Percentiles rank a stretch among this genome's conserved stretches.
phyloP scores from a whole-genome alignment of 92 coral and sea anemone species.

The Porites lobata region DNA sequence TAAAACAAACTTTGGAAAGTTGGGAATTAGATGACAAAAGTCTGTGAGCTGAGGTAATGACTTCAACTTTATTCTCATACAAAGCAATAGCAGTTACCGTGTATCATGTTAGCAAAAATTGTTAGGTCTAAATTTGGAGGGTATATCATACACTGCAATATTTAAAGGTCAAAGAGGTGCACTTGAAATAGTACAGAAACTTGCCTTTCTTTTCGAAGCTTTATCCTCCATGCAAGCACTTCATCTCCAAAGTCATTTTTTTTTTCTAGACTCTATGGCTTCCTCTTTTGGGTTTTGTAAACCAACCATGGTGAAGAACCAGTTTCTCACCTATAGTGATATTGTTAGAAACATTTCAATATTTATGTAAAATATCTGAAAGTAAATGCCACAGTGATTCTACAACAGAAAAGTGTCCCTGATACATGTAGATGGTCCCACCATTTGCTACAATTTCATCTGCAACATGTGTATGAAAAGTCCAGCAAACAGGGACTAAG shows the following conservation, averaged over 20 bases:
- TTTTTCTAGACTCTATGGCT: slow-evolving; percentile 37
- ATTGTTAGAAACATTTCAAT: slow-evolving; percentile 9
- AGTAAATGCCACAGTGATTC: not conserved
- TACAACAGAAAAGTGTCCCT: not conserved
- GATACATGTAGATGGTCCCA: not conserved
- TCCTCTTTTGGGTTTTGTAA: slow-evolving; percentile 42
- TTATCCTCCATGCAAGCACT: slow-evolving; percentile 52
- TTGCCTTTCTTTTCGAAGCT: slow-evolving; percentile 35
- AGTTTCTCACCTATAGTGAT: slow-evolving; percentile 31
- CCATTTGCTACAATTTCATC: too few relatives aligned
- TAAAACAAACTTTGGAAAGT: too few relatives aligned
- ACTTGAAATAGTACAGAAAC: slow-evolving; percentile 17
- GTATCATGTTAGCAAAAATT: too few relatives aligned
- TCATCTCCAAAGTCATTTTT: slow-evolving; percentile 41
- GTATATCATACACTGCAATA: too few relatives aligned
- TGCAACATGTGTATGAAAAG: too few relatives aligned
- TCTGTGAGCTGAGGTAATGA: too few relatives aligned
- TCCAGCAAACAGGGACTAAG: too few relatives aligned
- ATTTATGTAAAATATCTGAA: not conserved
- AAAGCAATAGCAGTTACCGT: too few relatives aligned
- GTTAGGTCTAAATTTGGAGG: too few relatives aligned
- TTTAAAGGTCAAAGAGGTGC: not conserved
- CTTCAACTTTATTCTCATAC: too few relatives aligned
- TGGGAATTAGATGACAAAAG: too few relatives aligned
- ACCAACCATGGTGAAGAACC: slow-evolving; percentile 39